Conservation (phyloP, 2,888 invertebrate genomes). For the Cerceris rybyensis region DNA sequence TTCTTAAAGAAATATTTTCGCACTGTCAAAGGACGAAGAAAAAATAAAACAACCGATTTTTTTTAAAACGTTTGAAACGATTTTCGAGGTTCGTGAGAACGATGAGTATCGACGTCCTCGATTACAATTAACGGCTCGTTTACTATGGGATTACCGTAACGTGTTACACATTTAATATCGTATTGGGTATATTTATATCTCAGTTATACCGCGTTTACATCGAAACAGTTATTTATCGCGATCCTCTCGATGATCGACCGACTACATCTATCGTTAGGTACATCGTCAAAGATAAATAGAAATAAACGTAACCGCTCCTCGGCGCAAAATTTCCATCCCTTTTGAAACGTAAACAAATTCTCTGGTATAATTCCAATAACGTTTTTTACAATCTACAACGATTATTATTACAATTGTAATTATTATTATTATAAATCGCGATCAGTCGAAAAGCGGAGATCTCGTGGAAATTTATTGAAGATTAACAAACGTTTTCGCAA, state of each 20-base stretch:
- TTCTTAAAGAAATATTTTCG: too few relatives aligned
- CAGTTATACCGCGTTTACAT: neutral
- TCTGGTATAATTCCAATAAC: constrained; percentile 5
- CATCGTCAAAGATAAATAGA: constrained; percentile 21
- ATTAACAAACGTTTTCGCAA: too few relatives aligned
- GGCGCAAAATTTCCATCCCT: neutral
- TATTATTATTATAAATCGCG: neutral
- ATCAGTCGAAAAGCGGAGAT: too few relatives aligned
- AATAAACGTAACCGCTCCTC: neutral
- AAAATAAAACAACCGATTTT: too few relatives aligned
- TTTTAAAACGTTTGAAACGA: too few relatives aligned
- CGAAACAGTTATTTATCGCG: constrained; percentile 1
- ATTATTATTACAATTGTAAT: neutral
- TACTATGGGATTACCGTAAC: constrained; percentile 42
- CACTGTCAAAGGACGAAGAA: too few relatives aligned
- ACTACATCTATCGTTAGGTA: constrained; percentile 11
- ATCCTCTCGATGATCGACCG: constrained; percentile 3
- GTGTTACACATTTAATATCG: constrained; percentile 38
- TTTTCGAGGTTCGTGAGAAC: constrained; percentile 17
- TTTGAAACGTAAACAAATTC: constrained; percentile 19
- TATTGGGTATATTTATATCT: constrained; percentile 28
- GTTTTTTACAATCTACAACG: constrained; percentile 21
- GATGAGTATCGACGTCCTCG: too few relatives aligned
- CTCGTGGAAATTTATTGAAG: too few relatives aligned
- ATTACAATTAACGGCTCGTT: constrained; percentile 48